Percentiles rank a stretch among this genome's conserved stretches.
Conservation (phyloP, 2,113 vertebrate genomes). For the Cheilinus undulatus region DNA sequence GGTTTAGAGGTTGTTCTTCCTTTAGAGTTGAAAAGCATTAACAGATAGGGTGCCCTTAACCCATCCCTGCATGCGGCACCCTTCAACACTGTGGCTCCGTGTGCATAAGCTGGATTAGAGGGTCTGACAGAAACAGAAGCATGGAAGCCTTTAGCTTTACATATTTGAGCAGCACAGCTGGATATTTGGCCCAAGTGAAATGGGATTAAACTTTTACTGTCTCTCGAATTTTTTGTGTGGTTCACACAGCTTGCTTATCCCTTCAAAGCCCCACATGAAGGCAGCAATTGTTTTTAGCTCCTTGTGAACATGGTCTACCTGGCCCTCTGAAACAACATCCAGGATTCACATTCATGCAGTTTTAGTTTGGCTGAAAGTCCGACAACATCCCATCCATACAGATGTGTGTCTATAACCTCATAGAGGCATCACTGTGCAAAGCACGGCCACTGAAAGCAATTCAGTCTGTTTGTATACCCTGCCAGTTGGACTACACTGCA, state of each 20-base stretch:
- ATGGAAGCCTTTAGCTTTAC: conserved; percentile 55
- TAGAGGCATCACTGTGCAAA: conserved; percentile 65
- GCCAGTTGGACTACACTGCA: conserved; percentile 67
- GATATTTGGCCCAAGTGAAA: conserved; percentile 45
- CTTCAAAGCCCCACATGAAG: conserved; percentile 29
- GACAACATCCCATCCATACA: conserved; percentile 51
- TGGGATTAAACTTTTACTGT: conserved; percentile 53
- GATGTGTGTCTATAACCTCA: conserved; percentile 43
- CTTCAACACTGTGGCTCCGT: conserved; percentile 47
- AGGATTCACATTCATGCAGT: conserved; percentile 36
- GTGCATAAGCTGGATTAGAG: conserved; percentile 66
- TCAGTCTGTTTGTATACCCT: conserved; percentile 57
- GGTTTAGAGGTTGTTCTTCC: conserved; percentile 36
- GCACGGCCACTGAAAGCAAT: conserved; percentile 57
- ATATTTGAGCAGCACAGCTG: conserved; percentile 64
- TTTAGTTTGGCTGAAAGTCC: conserved; percentile 54
- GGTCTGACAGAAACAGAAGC: conserved; percentile 52
- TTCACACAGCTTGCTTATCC: conserved; percentile 31
- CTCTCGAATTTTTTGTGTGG: conserved; percentile 35
- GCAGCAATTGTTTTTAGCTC: conserved; percentile 47
- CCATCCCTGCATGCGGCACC: conserved; percentile 47
- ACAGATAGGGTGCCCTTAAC: conserved; percentile 40
- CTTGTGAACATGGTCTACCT: conserved; percentile 28
- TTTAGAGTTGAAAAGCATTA: conserved; percentile 55
- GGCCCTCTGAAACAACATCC: conserved; percentile 30